Evolutionary conservation across 2,888 invertebrate species (phyloP).

Genomic region (Oscheius sp.): DNA sequence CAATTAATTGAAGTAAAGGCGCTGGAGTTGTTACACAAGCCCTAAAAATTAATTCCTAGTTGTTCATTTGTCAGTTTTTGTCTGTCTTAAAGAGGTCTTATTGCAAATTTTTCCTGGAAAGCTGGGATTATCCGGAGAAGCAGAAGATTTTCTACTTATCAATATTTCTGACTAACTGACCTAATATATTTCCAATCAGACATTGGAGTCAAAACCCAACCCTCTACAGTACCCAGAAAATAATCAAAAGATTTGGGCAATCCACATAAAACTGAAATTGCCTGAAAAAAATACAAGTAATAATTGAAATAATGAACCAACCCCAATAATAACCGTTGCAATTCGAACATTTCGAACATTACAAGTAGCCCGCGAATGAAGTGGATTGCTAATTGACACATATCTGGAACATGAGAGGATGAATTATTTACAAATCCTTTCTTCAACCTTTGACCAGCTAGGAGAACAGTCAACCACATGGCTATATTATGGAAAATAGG

Average conservation of each 20-base stretch:
- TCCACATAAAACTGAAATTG: constrained; percentile 83
- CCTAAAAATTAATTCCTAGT: constrained; percentile 37
- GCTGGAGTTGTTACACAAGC: constrained; percentile 61
- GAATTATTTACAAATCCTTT: not conserved
- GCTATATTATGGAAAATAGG: constrained; percentile 88
- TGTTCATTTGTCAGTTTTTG: not conserved
- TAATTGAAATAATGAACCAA: constrained; percentile 71
- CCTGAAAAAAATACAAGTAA: too few species aligned
- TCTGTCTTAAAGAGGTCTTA: not conserved
- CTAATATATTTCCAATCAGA: constrained; percentile 46
- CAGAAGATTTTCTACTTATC: not conserved
- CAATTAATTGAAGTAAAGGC: constrained; percentile 52
- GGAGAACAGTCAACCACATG: constrained; percentile 89
- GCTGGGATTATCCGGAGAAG: not conserved
- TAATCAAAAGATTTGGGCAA: constrained; percentile 84
- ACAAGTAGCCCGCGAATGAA: constrained; percentile 83
- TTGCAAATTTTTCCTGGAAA: too few species aligned
- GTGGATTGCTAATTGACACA: constrained; percentile 92
- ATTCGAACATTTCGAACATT: constrained; percentile 76
- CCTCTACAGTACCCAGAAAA: constrained; percentile 75
- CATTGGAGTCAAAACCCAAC: constrained; percentile 75
- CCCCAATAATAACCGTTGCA: constrained; percentile 82
- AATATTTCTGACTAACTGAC: constrained; percentile 33
- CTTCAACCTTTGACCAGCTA: constrained; percentile 82
- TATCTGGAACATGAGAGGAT: constrained; percentile 80